Percentiles rank a stretch among this genome's conserved stretches.
Conservation (phyloP, 2,113 vertebrate genomes). For the Sinocyclocheilus anshuiensis region DNA sequence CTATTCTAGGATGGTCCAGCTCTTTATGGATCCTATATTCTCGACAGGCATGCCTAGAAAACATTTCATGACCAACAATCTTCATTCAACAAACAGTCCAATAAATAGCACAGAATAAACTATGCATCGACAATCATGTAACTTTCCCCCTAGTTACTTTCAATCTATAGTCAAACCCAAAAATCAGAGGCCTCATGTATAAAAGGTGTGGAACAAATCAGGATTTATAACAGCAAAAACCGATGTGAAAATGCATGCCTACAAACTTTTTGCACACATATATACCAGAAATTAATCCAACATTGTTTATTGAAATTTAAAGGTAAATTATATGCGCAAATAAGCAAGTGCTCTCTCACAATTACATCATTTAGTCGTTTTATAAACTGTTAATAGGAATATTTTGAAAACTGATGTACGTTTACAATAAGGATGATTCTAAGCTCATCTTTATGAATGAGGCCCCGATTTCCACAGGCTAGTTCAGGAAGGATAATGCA, state of each 20-base stretch:
- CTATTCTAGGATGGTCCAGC: conserved; percentile 98
- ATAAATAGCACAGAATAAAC: not conserved
- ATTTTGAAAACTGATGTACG: not conserved
- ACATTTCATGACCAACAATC: not conserved
- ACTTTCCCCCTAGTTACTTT: not conserved
- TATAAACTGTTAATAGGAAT: not conserved
- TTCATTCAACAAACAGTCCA: not conserved
- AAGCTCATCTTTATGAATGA: not conserved
- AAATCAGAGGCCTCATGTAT: not conserved
- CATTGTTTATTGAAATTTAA: not conserved
- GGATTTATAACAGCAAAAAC: no score
- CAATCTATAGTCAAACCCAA: not conserved
- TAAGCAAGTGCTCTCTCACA: no score
- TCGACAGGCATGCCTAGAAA: conserved; percentile 92
- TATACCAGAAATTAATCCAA: no score
- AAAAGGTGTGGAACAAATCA: no score
- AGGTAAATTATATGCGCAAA: not conserved
- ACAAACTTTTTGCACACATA: not conserved
- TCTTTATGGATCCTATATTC: conserved; percentile 99
- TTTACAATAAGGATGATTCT: not conserved
- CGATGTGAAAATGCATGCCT: not conserved
- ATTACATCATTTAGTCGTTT: not conserved
- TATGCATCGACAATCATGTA: not conserved
- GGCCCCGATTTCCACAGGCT: not conserved
- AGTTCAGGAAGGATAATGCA: not conserved